Evolutionary conservation across 2,797 vertebrate genomes (phyloP).

Genomic region (Accipiter fasciatus): DNA sequence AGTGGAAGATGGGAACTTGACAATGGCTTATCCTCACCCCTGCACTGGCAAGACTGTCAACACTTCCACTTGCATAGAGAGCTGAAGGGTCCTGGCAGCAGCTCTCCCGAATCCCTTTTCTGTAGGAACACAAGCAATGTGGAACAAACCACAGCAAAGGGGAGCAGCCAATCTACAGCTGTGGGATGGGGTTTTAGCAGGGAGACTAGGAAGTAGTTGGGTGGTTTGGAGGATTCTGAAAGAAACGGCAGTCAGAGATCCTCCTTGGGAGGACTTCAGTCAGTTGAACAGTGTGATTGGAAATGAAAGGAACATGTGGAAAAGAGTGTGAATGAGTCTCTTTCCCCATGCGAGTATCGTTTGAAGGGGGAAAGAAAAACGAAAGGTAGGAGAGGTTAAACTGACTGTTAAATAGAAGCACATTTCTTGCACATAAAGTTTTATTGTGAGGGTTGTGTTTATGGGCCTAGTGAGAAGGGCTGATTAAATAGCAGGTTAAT

Average conservation of each 20-base stretch:
- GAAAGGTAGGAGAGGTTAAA: slow-evolving; percentile 44
- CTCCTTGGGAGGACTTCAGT: slow-evolving; percentile 28
- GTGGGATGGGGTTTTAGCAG: not conserved
- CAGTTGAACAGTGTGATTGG: not conserved
- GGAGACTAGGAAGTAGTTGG: not conserved
- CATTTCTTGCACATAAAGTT: slow-evolving; percentile 64
- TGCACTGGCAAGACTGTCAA: not conserved
- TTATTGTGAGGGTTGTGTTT: slow-evolving; percentile 61
- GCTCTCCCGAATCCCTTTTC: not conserved
- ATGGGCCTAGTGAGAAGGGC: slow-evolving; percentile 52
- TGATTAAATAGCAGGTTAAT: slow-evolving; percentile 61
- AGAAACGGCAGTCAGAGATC: not conserved
- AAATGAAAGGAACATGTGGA: slow-evolving; percentile 43
- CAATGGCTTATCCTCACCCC: not conserved
- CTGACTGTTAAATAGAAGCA: slow-evolving; percentile 62
- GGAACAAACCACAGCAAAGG: not conserved
- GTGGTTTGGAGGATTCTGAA: not conserved
- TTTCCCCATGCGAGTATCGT: slow-evolving; percentile 27
- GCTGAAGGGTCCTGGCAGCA: not conserved
- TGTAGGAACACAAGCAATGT: not conserved
- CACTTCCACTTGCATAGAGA: not conserved
- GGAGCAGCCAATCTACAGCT: not conserved
- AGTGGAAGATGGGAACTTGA: not conserved
- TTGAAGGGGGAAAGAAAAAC: slow-evolving; percentile 25
- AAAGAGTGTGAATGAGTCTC: slow-evolving; percentile 30